phyloP scores from a whole-genome alignment of 2,888 invertebrate species.

The Epsilonema sp. region DNA sequence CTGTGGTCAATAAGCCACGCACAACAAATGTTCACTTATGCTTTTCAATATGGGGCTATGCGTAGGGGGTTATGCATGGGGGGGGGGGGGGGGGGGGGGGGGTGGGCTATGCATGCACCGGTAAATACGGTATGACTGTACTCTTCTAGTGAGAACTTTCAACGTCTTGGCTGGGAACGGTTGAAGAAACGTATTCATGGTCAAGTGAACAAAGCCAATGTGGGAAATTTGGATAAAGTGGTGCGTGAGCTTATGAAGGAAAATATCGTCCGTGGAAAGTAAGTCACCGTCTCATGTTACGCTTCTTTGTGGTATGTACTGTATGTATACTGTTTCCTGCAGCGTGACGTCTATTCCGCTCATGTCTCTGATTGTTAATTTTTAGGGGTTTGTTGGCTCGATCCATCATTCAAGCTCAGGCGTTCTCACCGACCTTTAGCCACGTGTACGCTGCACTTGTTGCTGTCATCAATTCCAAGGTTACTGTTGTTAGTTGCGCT shows the following conservation, averaged over 20 bases:
- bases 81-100: too few species aligned
- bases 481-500: constrained; percentile 24
- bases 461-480: constrained; percentile 78
- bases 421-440: constrained; percentile 87
- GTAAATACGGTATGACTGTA: too few species aligned
- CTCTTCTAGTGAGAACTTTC: constrained; percentile 58
- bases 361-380: too few species aligned
- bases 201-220: constrained; percentile 89
- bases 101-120: too few species aligned
- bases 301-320: not conserved
- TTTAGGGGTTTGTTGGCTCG: constrained; percentile 59
- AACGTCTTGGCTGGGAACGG: constrained; percentile 93
- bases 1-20: too few species aligned
- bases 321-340: not conserved
- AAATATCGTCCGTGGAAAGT: constrained; percentile 78
- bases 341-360: too few species aligned
- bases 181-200: constrained; percentile 95
- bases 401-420: constrained; percentile 87
- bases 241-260: constrained; percentile 74
- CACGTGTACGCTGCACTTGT: constrained; percentile 91
- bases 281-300: constrained; percentile 13
- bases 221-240: constrained; percentile 65
- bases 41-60: too few species aligned
- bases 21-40: too few species aligned
- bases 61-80: too few species aligned